Evolutionary conservation across 2,888 invertebrate genomes (phyloP).

Genomic region (Drosophila phalerata): DNA sequence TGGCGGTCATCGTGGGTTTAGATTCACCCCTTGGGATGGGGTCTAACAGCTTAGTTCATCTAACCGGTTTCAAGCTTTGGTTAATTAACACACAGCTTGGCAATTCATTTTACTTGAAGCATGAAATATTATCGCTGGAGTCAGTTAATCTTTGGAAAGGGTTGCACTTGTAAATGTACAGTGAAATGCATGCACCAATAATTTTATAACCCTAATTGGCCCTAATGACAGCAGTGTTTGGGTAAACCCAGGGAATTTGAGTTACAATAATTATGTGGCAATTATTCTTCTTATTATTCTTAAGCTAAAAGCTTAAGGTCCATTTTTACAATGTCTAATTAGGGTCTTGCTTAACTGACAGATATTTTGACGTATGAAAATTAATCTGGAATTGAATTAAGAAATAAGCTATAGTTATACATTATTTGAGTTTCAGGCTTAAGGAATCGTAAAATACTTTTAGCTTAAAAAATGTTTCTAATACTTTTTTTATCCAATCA

Average conservation of each 20-base stretch:
- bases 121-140: conserved; percentile 19
- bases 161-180: conserved; percentile 3
- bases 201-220: conserved; percentile 13
- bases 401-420: too few species aligned
- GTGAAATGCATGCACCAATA: conserved; percentile 28
- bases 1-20: conserved; percentile 33
- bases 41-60: conserved; percentile 17
- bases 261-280: conserved; percentile 2
- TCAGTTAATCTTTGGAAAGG: conserved; percentile 1
- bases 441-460: too few species aligned
- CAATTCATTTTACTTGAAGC: conserved; percentile 35
- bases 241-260: not conserved
- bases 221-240: not conserved
- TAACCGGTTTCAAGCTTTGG: conserved; percentile 27
- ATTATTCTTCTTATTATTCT: too few species aligned
- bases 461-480: too few species aligned
- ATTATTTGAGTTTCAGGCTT: too few species aligned
- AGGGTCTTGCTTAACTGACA: not conserved
- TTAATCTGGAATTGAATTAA: too few species aligned
- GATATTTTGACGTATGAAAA: not conserved
- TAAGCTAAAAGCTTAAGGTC: not conserved
- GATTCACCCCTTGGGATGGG: conserved; percentile 6
- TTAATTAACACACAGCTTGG: conserved; percentile 53
- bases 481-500: too few species aligned
- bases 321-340: not conserved